Evolutionary conservation across 2,888 invertebrate genomes (phyloP).

Genomic region (Euphydryas editha): DNA sequence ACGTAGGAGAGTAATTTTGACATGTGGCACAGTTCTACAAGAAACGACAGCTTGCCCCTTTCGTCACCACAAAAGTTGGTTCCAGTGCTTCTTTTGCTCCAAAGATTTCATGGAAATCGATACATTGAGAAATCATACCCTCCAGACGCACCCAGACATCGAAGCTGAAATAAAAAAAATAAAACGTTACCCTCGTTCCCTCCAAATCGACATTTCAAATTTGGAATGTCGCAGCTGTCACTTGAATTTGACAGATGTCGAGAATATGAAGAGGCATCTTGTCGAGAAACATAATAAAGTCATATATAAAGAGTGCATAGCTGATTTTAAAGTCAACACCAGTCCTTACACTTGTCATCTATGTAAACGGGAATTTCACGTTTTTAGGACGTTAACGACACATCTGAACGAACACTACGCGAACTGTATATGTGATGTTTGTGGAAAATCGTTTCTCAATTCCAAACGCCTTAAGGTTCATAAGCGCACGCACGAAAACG

Average conservation of each 20-base stretch:
- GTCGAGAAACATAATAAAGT: constrained; percentile 58
- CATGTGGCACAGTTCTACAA: constrained; percentile 61
- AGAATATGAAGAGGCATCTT: constrained; percentile 62
- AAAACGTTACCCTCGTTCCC: constrained; percentile 68
- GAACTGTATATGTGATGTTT: constrained; percentile 77
- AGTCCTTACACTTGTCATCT: constrained; percentile 69
- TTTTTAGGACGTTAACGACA: constrained; percentile 68
- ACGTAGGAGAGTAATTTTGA: constrained; percentile 62
- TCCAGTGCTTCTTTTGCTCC: constrained; percentile 72
- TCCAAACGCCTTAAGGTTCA: constrained; percentile 77
- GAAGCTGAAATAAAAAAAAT: constrained; percentile 63
- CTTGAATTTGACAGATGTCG: constrained; percentile 61
- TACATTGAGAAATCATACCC: constrained; percentile 57
- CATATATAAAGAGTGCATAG: constrained; percentile 71
- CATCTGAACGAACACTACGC: constrained; percentile 80
- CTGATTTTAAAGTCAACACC: constrained; percentile 67
- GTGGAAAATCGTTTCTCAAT: constrained; percentile 79
- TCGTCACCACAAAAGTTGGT: constrained; percentile 74
- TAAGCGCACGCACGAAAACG: constrained; percentile 75
- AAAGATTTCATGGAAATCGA: constrained; percentile 68
- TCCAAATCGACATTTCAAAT: constrained; percentile 72
- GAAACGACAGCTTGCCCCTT: constrained; percentile 74
- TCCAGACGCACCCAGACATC: constrained; percentile 54
- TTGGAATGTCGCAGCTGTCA: constrained; percentile 65
- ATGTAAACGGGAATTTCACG: constrained; percentile 66